Evolutionary conservation across 2,113 vertebrate genomes (phyloP), one percentile per base, ranked within the genome.

Genomic region (Ondatra zibethicus): DNA sequence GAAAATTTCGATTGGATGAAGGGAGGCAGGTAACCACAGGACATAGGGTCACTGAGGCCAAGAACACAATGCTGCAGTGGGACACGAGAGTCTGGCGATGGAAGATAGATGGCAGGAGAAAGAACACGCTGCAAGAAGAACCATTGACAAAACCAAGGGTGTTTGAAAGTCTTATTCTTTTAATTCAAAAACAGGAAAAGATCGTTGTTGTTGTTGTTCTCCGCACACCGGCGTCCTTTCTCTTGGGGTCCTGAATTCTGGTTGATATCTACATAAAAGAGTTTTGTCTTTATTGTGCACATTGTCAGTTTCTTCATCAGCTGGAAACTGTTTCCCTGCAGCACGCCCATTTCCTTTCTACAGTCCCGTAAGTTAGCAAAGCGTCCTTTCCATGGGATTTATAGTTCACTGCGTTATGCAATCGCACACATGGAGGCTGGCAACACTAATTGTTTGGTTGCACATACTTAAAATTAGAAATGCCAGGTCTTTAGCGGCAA

Each of bases 381-480:
- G 68, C 0, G 70, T 42, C 47, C 4, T 91, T 78, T 89, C 39
- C 58, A 31, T 6, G 27, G 58, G 87, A 88, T 13, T 95, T 52
- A 58, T 0, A 75, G 50, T 58, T 81, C 45, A 42, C 19, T 33
- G 6, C n/a, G 36, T 80, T 85, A 47, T 58, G 65, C 82, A 95
- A 45, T 58, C 61, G 70, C 78, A 55, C 19, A 84, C 7, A 52
- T 1, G 5, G 75, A 92, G 19, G 21, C 33, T 45, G n/a, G 65
- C 17, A 68, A 78, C 6, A 29, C 45, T 85, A 78, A 65, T 16
- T 77, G 36, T 85, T 72, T 84, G n/a, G n/a, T 78, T 61, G 58
- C n/a, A n/a, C 31, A 82, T 33, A 76, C 58, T 91, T 91, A 91
- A 75, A 93, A 84, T 93, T 88, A 89, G 50, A 73, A 92, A 85